Conservation (phyloP, 2,113 vertebrate species). For the Neomonachus schauinslandi region DNA sequence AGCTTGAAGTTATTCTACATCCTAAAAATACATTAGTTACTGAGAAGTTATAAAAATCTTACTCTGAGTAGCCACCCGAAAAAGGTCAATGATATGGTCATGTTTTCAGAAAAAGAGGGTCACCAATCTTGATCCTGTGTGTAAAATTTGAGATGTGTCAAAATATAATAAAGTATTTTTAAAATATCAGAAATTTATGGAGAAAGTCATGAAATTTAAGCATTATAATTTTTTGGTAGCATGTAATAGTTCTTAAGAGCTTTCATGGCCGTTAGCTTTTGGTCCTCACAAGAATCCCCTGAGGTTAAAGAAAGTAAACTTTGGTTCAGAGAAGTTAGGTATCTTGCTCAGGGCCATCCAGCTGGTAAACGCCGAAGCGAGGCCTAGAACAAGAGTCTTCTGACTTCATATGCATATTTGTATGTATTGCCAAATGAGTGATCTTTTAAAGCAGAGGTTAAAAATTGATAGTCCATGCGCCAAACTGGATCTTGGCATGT, state of each 20-base stretch:
- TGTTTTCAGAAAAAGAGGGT: background rate
- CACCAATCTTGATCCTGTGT: background rate
- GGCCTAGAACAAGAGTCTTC: background rate
- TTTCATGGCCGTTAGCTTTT: background rate
- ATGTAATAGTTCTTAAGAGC: background rate
- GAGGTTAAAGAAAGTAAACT: background rate
- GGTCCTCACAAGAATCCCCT: background rate
- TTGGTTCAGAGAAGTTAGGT: background rate
- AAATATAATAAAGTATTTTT: background rate
- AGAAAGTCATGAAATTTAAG: background rate
- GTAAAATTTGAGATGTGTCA: background rate
- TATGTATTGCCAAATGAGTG: background rate
- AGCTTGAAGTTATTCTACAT: constrained; percentile 16
- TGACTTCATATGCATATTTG: background rate
- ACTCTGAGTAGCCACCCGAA: background rate
- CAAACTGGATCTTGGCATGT: background rate
- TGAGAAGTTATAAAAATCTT: background rate
- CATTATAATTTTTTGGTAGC: background rate
- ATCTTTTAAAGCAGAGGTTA: background rate
- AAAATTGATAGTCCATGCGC: background rate
- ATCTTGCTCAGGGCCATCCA: background rate
- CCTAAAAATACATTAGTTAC: background rate
- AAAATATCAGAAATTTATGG: background rate
- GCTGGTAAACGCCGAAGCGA: background rate
- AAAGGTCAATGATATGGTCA: background rate